These are phyloP conservation scores for Oscheius sp. DNA, from an alignment of 2,888 invertebrate genomes.

Conservation along the genomic window DNA sequence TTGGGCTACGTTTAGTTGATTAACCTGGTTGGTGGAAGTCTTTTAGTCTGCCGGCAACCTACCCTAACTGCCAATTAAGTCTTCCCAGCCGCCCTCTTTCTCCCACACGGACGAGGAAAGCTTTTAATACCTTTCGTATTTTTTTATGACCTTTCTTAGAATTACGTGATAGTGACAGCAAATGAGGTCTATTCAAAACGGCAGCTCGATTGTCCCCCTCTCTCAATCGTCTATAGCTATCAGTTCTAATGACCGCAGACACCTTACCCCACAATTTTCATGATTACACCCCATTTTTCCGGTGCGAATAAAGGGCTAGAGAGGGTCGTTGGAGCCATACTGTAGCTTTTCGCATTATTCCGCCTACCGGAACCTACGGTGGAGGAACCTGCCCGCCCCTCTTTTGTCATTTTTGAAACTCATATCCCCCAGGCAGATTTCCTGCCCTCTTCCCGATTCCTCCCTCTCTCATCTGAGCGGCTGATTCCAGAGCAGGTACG, in stretches of 20 bases:
- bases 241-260: not conserved
- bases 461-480: too few species aligned
- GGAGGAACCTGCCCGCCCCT: not conserved
- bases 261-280: slow-evolving; percentile 11
- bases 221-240: too few species aligned
- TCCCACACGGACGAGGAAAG: not conserved
- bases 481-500: not conserved
- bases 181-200: not conserved
- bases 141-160: not conserved
- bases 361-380: not conserved
- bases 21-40: slow-evolving; percentile 19
- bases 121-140: too few species aligned
- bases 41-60: slow-evolving; percentile 1
- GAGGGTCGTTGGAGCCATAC: not conserved
- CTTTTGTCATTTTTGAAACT: not conserved
- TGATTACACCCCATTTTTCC: slow-evolving; percentile 5
- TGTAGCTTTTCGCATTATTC: not conserved
- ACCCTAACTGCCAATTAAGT: slow-evolving; percentile 22
- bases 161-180: not conserved
- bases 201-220: not conserved
- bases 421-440: not conserved
- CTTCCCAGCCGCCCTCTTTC: not conserved
- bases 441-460: not conserved
- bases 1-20: slow-evolving; percentile 29
- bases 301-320: not conserved